phyloP scores from a whole-genome alignment of 2,113 vertebrate species.

The Tautogolabrus adspersus region DNA sequence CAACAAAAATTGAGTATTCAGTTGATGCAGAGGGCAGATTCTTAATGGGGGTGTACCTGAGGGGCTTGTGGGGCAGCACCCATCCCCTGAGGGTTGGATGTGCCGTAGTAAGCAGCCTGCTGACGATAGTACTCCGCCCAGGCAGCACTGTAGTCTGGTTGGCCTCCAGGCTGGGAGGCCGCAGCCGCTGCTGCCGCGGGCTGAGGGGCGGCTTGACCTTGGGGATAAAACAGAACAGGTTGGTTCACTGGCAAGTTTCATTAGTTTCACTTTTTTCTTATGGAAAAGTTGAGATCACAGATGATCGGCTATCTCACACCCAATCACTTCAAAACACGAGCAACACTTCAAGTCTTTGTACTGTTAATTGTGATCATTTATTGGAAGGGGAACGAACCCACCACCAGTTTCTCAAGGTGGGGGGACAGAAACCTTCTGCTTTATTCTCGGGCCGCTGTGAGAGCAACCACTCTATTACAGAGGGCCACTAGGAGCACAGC shows the following conservation, averaged over 20 bases:
- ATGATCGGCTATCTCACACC: neutral
- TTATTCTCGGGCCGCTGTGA: conserved; percentile 77
- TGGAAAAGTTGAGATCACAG: neutral
- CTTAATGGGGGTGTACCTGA: conserved; percentile 87
- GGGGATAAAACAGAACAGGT: rapidly evolving
- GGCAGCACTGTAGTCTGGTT: conserved; percentile 96
- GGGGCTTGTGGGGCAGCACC: conserved; percentile 91
- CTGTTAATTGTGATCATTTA: conserved; percentile 1
- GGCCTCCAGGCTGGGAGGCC: conserved; percentile 91
- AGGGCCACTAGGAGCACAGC: conserved; percentile 62
- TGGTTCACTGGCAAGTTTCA: neutral
- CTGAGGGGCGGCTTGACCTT: conserved; percentile 86
- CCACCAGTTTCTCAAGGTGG: conserved; percentile 64
- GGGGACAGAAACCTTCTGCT: conserved; percentile 83
- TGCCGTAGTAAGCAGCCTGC: conserved; percentile 97
- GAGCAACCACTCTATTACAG: conserved; percentile 73
- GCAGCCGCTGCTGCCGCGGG: conserved; percentile 81
- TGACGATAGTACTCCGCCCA: conserved; percentile 99
- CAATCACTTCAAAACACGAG: too few relatives aligned
- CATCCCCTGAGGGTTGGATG: conserved; percentile 94
- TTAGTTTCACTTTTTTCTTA: too few relatives aligned
- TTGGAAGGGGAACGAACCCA: conserved; percentile 87
- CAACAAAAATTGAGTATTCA: conserved; percentile 21
- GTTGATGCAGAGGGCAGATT: conserved; percentile 53
- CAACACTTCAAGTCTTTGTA: too few relatives aligned